phyloP scores from a whole-genome alignment of 2,888 invertebrate species.

The Petrolisthes cinctipes region DNA sequence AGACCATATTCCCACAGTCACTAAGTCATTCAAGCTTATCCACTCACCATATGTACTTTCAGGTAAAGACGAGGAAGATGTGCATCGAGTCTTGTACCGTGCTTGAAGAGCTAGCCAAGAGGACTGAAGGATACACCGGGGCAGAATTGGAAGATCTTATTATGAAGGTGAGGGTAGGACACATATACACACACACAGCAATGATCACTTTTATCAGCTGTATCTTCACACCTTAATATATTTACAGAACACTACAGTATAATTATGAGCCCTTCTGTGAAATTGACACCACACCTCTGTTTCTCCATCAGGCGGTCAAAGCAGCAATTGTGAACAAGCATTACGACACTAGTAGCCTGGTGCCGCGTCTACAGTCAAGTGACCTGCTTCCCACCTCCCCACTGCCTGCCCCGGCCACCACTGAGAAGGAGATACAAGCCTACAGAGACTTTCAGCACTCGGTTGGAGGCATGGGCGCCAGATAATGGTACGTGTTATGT shows the following conservation, averaged over 20 bases:
- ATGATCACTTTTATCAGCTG: too few species aligned
- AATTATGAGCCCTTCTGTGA: neutral
- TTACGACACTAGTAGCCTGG: neutral
- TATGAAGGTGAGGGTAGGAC: constrained; percentile 43
- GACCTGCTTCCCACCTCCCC: neutral
- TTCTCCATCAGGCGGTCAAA: neutral
- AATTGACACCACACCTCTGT: neutral
- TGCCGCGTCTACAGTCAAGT: neutral
- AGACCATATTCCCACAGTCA: too few species aligned
- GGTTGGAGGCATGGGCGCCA: neutral
- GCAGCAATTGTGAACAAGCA: neutral
- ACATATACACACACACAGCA: too few species aligned
- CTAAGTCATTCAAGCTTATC: too few species aligned
- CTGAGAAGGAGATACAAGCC: neutral
- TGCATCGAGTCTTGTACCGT: neutral
- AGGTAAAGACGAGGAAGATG: constrained; percentile 34
- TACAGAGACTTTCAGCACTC: neutral
- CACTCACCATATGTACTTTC: neutral
- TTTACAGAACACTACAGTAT: too few species aligned
- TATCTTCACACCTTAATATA: too few species aligned
- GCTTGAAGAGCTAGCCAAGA: constrained; percentile 34
- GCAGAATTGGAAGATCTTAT: constrained; percentile 56
- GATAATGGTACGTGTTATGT: neutral
- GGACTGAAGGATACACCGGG: constrained; percentile 53
- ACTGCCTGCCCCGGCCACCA: neutral